phyloP scores from a whole-genome alignment of 2,113 vertebrate genomes.

The Picathartes gymnocephalus region DNA sequence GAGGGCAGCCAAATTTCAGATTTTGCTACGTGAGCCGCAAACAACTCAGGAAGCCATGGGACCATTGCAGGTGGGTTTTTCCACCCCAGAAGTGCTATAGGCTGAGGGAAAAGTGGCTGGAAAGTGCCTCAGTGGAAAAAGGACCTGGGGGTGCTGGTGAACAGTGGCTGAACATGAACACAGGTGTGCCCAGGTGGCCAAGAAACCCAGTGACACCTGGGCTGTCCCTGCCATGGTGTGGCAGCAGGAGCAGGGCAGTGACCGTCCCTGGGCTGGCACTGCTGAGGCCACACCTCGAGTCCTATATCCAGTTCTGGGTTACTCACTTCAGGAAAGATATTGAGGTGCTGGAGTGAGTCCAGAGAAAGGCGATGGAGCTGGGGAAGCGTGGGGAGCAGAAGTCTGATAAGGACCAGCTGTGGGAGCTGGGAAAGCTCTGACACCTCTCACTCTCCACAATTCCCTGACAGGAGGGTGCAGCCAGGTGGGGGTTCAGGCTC shows the following conservation, averaged over 20 bases:
- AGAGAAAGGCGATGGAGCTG: not conserved
- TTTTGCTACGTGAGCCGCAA: rapidly evolving
- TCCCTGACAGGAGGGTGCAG: not conserved
- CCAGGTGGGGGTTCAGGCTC: rapidly evolving
- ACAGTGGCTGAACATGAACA: not conserved
- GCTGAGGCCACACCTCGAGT: not conserved
- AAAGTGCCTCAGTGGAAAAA: not conserved
- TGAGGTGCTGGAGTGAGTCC: not conserved
- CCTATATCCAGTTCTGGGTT: not conserved
- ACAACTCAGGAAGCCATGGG: rapidly evolving
- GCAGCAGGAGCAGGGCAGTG: not conserved
- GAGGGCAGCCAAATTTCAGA: not conserved
- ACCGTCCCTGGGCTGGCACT: rapidly evolving
- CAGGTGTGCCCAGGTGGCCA: not conserved
- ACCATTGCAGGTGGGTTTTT: not conserved
- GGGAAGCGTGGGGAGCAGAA: not conserved
- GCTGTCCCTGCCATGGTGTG: not conserved
- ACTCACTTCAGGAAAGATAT: not conserved
- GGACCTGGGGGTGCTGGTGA: not conserved
- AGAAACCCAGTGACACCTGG: not conserved
- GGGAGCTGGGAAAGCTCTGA: not conserved
- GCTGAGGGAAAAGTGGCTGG: not conserved
- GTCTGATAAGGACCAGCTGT: not conserved
- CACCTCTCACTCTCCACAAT: not conserved
- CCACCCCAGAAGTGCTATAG: not conserved